Evolutionary conservation across 53 echinoderm and acorn worm species (phyloP), one percentile per base, ranked within the genome.

Genomic region (Luidia sarsii): DNA sequence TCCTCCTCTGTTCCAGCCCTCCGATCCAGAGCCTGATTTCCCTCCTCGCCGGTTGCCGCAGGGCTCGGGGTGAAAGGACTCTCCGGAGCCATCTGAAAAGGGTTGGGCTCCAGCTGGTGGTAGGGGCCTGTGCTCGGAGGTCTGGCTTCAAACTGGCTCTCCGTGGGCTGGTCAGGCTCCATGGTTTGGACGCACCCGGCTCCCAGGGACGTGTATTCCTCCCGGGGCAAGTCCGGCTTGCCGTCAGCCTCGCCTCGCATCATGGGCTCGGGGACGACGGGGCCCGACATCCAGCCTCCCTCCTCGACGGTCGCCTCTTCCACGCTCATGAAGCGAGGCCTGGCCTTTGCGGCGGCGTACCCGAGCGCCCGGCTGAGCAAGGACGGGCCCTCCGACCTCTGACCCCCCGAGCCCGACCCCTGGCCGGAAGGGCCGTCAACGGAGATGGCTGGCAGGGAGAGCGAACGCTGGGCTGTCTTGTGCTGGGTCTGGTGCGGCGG

Each of bases 401-500:
- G 33, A 10, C 65, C 65, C 7, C 65, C 48, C 30, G 34, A 48
- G n/a, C 18, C 77, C 45, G 29, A 24, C 31, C 77, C 77, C 39
- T 32, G 11, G 8, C 45, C 43, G 25, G 25, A 43, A 27, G 19
- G 59, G 60, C 37, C 48, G 1, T 61, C 48, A 8, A 77, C 61
- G 7, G 60, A 59, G 63, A 79, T 83, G 50, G 80, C 87, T 14
- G 90, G 90, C 83, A 90, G 68, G 24, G 90, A 90, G 63, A 86
- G 77, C 46, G 90, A 90, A 34, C 90, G 56, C 79, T 90, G 86
- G 15, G 90, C 48, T 36, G 59, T 82, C 75, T 70, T 81, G 7
- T 71, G 85, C n/a, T n/a, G n/a, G n/a, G n/a, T n/a, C n/a, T n/a
- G n/a, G n/a, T n/a, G n/a, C 48, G 68, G 33, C 33, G 46, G 49